phyloP scores from a whole-genome alignment of 1,140 invertebrate genomes.

The Brachionus paranguensis region DNA sequence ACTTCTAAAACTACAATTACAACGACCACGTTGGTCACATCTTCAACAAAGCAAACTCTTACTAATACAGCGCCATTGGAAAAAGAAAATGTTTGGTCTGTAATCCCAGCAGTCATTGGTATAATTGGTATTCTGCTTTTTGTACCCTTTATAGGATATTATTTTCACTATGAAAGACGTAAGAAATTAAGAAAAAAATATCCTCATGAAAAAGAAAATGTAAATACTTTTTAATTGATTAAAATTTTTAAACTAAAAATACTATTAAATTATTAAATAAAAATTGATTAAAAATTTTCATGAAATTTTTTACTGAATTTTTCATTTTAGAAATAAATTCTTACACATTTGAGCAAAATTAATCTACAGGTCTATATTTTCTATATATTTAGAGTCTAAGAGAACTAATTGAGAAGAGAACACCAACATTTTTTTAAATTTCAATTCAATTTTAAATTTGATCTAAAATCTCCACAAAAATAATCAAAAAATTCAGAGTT shows the following conservation, averaged over 20 bases:
- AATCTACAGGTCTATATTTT: too few relatives aligned
- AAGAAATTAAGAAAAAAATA: background rate
- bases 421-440: too few relatives aligned
- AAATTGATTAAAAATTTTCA: background rate
- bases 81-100: background rate
- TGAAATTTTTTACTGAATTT: too few relatives aligned
- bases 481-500: too few relatives aligned
- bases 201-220: background rate
- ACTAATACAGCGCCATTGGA: background rate
- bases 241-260: background rate
- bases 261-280: background rate
- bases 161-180: background rate
- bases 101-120: background rate
- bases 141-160: background rate
- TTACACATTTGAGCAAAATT: too few relatives aligned
- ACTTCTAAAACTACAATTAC: background rate
- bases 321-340: too few relatives aligned
- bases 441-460: too few relatives aligned
- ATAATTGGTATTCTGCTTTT: background rate
- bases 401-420: too few relatives aligned
- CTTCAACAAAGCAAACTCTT: background rate
- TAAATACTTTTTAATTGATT: background rate
- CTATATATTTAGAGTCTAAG: too few relatives aligned
- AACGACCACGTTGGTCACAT: background rate
- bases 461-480: too few relatives aligned